phyloP scores from a whole-genome alignment of 1,140 invertebrate genomes.

The Macrosteles quadrilineatus region DNA sequence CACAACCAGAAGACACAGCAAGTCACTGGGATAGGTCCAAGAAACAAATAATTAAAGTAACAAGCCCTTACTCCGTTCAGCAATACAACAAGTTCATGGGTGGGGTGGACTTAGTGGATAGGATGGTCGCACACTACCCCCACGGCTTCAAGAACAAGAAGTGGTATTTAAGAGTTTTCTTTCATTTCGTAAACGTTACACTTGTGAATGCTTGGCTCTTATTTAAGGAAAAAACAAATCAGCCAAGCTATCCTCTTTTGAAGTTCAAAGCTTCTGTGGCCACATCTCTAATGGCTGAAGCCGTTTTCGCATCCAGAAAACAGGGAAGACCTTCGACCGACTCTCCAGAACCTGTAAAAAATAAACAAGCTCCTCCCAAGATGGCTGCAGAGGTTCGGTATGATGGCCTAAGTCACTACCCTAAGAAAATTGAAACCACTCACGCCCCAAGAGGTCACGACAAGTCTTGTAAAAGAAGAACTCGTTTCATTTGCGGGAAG shows the following conservation, averaged over 20 bases:
- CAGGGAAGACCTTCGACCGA: neutral
- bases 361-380: neutral
- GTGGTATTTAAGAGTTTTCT: conserved; percentile 40
- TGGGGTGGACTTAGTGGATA: conserved; percentile 44
- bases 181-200: conserved; percentile 20
- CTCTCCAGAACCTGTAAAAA: neutral
- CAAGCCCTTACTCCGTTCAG: conserved; percentile 35
- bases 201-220: conserved; percentile 34
- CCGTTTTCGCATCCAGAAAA: neutral
- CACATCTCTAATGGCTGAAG: neutral
- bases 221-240: conserved; percentile 19
- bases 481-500: neutral
- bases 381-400: neutral
- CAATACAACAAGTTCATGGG: conserved; percentile 36
- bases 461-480: neutral
- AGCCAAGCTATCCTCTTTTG: neutral
- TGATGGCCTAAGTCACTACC: neutral
- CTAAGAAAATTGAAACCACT: neutral
- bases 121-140: conserved; percentile 40
- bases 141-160: conserved; percentile 36
- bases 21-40: neutral
- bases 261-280: neutral
- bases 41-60: conserved; percentile 40
- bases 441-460: neutral
- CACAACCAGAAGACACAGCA: neutral